phyloP scores from a whole-genome alignment of 2,113 vertebrate species.

The Ahaetulla prasina region DNA sequence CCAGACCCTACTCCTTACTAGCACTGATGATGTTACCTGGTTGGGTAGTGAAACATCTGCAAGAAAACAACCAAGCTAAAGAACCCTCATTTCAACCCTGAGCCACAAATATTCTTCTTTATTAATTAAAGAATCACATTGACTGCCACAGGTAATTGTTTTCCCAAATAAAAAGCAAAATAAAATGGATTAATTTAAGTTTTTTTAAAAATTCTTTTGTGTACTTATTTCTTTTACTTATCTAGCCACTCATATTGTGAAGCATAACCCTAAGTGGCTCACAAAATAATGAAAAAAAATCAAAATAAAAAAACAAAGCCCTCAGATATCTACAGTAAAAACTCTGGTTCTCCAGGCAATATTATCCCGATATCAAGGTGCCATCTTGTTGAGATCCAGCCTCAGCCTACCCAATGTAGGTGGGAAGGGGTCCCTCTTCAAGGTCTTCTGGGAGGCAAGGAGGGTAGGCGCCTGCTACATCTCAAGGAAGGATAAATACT shows the following conservation, averaged over 20 bases:
- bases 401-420: not conserved
- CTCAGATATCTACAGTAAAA: not conserved
- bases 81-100: too few species aligned
- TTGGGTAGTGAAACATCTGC: not conserved
- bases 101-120: too few species aligned
- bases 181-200: not conserved
- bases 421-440: not conserved
- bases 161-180: not conserved
- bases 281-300: not conserved
- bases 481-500: not conserved
- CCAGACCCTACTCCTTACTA: too few species aligned
- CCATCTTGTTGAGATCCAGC: not conserved
- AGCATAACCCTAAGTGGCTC: not conserved
- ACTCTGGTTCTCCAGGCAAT: not conserved
- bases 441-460: not conserved
- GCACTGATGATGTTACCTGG: not conserved
- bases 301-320: not conserved
- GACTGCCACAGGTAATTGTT: not conserved
- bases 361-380: not conserved
- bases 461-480: not conserved
- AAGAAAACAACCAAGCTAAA: not conserved
- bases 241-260: not conserved
- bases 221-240: not conserved
- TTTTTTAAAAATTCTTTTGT: not conserved
- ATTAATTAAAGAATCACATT: not conserved